Evolutionary conservation across 2,113 vertebrate species (phyloP).

Genomic region (Laticauda laticaudata): DNA sequence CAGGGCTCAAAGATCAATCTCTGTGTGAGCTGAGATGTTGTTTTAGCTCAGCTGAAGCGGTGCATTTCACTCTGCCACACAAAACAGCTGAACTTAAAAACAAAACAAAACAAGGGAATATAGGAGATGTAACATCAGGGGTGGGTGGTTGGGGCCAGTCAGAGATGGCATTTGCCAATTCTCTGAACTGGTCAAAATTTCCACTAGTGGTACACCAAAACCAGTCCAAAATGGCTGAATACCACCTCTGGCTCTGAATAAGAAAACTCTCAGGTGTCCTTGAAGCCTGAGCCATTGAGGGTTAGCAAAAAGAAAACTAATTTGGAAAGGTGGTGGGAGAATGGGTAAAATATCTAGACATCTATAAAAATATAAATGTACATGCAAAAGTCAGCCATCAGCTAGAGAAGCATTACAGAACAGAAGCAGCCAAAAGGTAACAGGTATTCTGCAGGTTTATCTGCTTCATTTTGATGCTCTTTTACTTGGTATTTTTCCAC

Average conservation of each 20-base stretch:
- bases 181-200: no score
- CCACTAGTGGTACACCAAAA: no score
- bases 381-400: neutral
- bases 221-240: no score
- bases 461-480: neutral
- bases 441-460: neutral
- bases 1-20: neutral
- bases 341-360: neutral
- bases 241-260: neutral
- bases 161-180: no score
- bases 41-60: no score
- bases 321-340: neutral
- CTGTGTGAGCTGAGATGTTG: no score
- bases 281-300: neutral
- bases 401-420: neutral
- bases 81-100: no score
- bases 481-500: constrained; percentile 6
- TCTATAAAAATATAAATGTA: neutral
- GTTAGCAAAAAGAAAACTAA: neutral
- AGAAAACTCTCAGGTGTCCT: neutral
- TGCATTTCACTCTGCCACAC: no score
- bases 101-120: no score
- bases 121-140: no score
- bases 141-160: no score
- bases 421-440: neutral